These are phyloP conservation scores for Sphecodes monilicornis DNA, from an alignment of 2,888 invertebrate genomes.

Conservation along the genomic window DNA sequence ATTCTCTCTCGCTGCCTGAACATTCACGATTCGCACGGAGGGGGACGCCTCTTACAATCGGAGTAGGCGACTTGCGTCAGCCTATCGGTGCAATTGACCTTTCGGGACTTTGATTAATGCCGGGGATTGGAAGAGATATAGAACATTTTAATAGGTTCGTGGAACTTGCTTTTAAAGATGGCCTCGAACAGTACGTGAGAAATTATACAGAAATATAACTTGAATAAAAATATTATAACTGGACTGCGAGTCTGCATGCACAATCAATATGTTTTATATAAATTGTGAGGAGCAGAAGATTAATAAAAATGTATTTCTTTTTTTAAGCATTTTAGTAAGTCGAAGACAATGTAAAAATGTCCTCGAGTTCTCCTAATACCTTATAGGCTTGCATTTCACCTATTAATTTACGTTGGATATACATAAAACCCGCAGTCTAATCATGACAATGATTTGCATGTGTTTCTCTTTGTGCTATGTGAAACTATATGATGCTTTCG, in stretches of 20 bases:
- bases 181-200: neutral
- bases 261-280: too few species aligned
- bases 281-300: too few species aligned
- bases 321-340: neutral
- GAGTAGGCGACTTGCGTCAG: conserved; percentile 8
- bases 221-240: too few species aligned
- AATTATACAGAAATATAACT: neutral
- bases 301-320: neutral
- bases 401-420: too few species aligned
- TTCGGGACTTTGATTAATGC: neutral
- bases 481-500: too few species aligned
- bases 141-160: neutral
- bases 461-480: too few species aligned
- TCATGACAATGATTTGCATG: too few species aligned
- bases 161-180: neutral
- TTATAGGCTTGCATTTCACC: too few species aligned
- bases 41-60: neutral
- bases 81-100: conserved; percentile 22
- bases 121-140: neutral
- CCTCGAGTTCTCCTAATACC: neutral
- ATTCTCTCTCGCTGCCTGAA: neutral
- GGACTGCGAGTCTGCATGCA: too few species aligned
- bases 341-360: neutral
- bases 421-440: neutral
- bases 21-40: neutral